Base-by-base conservation (phyloP, 2,888 invertebrate species). In the Kryphioiulus occultus region DNA sequence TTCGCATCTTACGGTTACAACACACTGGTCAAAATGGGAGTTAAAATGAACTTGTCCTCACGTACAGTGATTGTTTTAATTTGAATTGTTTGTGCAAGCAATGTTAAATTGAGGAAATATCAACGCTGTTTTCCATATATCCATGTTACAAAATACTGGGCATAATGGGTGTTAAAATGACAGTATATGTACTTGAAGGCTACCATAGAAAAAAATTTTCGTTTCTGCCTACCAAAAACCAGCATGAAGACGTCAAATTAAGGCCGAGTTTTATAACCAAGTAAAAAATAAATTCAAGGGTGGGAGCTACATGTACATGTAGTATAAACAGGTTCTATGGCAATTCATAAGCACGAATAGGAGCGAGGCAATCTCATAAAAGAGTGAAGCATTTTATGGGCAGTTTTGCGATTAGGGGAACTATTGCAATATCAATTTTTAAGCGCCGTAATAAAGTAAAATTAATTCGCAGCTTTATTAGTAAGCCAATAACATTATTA, bases 401-500 rank as follows among this genome's bases (percentile, higher is more conserved):
- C 59, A 59, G 22, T 59, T 59, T 59, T 5, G 59, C 59, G 22
- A 59, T 19, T n/a, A 59, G 59, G 59, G 59, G 59, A 59, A 59
- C 59, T 59, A 22, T 22, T 59, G 59, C 59, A 59, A 59, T 59
- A 59, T 59, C 59, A 59, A 59, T 59, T 59, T 59, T 59, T 59
- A 59, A 59, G 59, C 59, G 59, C 59, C 59, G 59, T 59, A 59
- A 59, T 59, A 59, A 59, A 59, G 59, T 59, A 59, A 59, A 59
- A 59, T 59, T 59, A 59, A 59, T 59, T 59, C 59, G 22, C 59
- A 59, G 59, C 59, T 59, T 59, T 59, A 59, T 59, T 59, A 59
- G 59, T 22, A 22, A 59, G 59, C 59, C 59, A 59, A 59, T 59
- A 59, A 59, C 59, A 59, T 59, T 59, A 59, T 59, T 59, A 59